phyloP scores from a whole-genome alignment of 2,113 vertebrate genomes.

The Calyptommatus sinebrachiatus region DNA sequence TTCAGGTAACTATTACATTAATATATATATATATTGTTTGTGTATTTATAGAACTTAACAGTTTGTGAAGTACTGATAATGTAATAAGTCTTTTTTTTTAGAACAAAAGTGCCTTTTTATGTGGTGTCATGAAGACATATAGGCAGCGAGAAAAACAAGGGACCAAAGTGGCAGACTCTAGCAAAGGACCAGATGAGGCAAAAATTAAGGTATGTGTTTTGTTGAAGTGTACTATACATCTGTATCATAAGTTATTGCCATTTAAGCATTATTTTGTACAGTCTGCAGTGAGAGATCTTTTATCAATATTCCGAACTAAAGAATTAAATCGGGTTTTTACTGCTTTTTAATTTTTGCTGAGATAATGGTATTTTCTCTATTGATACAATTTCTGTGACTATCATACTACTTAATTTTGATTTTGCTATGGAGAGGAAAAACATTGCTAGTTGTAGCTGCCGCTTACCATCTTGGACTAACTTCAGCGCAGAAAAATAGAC shows the following conservation, averaged over 20 bases:
- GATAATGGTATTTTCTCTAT: background rate
- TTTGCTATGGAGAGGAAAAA: background rate
- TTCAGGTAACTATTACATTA: conserved; percentile 81
- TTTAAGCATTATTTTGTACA: background rate
- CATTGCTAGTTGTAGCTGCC: background rate
- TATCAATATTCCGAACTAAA: background rate
- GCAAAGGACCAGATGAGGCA: conserved; percentile 95
- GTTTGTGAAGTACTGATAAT: background rate
- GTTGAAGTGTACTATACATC: background rate
- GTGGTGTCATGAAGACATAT: conserved; percentile 99
- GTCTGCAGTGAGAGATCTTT: background rate
- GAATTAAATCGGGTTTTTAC: background rate
- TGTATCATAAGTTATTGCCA: background rate
- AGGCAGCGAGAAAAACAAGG: conserved; percentile 98
- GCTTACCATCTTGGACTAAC: too few species aligned
- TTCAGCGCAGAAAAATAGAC: background rate
- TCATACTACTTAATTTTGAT: too few species aligned
- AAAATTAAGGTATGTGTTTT: conserved; percentile 88
- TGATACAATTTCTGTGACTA: background rate
- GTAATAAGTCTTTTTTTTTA: conserved; percentile 58
- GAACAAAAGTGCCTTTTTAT: conserved; percentile 99
- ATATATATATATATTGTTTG: background rate
- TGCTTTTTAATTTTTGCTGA: background rate
- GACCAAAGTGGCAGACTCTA: conserved; percentile 92
- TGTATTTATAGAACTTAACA: background rate